Evolutionary conservation across 2,113 vertebrate genomes (phyloP).

Genomic region (Chaenogobius annularis): DNA sequence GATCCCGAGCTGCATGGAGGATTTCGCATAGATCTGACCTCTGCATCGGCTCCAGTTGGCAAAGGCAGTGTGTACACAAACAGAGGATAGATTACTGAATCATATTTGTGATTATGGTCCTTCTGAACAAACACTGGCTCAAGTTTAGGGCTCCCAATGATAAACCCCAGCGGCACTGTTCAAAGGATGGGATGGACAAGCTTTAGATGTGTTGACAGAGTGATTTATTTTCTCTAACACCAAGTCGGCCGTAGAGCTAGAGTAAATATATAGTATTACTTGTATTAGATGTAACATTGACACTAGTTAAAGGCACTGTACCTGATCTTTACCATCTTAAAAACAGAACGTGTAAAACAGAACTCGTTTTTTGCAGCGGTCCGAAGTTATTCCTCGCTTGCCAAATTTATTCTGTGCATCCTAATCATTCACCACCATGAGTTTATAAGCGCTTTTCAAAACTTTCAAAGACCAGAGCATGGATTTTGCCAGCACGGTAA

Average conservation of each 20-base stretch:
- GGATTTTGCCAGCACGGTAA: too few species aligned
- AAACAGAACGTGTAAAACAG: too few species aligned
- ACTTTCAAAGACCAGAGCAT: too few species aligned
- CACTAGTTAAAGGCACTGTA: too few species aligned
- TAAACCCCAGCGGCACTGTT: background rate
- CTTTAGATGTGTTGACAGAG: background rate
- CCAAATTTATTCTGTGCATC: too few species aligned
- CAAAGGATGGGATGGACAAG: background rate
- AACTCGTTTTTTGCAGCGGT: too few species aligned
- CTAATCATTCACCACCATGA: too few species aligned
- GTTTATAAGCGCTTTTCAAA: too few species aligned
- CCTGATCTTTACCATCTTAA: too few species aligned
- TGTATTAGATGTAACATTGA: too few species aligned
- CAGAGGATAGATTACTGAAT: conserved; percentile 26
- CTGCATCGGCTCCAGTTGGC: conserved; percentile 23
- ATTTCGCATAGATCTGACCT: conserved; percentile 10
- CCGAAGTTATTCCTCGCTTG: too few species aligned
- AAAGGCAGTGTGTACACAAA: conserved; percentile 25
- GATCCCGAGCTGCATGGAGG: background rate
- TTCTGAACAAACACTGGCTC: conserved; percentile 25
- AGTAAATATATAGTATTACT: background rate
- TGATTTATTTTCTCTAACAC: background rate
- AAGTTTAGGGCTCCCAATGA: background rate
- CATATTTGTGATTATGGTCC: conserved; percentile 23
- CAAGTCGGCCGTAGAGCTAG: background rate